A percentile compares a stretch with the other conserved stretches of the same genome.
phyloP scores from a whole-genome alignment of 53 echinoderm and acorn worm genomes.

The Holothuria scabra region DNA sequence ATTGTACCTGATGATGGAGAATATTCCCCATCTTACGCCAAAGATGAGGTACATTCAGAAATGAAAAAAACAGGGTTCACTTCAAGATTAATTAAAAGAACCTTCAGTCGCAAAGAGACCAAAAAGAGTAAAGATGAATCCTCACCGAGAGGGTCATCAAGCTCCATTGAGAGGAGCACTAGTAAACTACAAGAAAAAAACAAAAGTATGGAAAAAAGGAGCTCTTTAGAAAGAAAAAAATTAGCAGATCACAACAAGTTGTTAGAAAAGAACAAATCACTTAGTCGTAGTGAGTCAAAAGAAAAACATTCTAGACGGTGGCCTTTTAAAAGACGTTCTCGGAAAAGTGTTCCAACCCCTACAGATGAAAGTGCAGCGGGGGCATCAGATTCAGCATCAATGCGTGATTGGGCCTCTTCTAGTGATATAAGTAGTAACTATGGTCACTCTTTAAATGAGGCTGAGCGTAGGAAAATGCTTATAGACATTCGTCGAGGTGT shows the following conservation, averaged over 20 bases:
- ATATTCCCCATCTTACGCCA: conserved; percentile 50
- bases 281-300: conserved; percentile 62
- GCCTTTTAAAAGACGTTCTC: conserved; percentile 80
- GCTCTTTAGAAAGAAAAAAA: conserved; percentile 34
- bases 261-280: conserved; percentile 34
- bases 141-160: not conserved
- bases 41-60: conserved; percentile 72
- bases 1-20: conserved; percentile 56
- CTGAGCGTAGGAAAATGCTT: conserved; percentile 76
- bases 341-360: conserved; percentile 83
- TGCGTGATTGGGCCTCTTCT: conserved; percentile 68
- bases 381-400: conserved; percentile 86
- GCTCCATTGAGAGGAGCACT: not conserved
- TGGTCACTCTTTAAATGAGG: conserved; percentile 73
- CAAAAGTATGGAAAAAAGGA: conserved; percentile 31
- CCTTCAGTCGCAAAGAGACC: conserved; percentile 70
- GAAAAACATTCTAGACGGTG: conserved; percentile 71
- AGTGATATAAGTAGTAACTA: conserved; percentile 61
- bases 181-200: not conserved
- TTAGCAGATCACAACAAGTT: not conserved
- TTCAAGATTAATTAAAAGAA: conserved; percentile 67
- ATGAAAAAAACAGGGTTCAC: conserved; percentile 94
- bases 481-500: conserved; percentile 76
- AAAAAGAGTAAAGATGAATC: conserved; percentile 13
- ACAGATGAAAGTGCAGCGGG: conserved; percentile 89